Percentiles rank a stretch among this genome's conserved stretches.
These are phyloP conservation scores for Emydoidea blandingii DNA, from an alignment of 2,797 vertebrate genomes.

Conservation along the genomic window DNA sequence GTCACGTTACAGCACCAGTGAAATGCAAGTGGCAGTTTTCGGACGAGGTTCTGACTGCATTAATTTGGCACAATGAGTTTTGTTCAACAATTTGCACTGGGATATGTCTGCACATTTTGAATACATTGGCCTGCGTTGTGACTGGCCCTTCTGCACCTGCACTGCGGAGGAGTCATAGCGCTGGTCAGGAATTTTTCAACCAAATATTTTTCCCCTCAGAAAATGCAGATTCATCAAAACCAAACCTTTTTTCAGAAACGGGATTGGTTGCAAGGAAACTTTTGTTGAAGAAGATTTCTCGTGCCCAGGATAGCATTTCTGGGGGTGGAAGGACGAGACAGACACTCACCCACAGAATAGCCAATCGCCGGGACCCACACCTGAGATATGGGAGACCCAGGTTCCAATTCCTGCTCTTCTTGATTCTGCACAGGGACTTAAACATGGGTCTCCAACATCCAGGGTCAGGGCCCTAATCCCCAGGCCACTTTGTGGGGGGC, in stretches of 20 bases:
- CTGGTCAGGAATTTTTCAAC: too few relatives aligned
- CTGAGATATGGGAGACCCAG: too few relatives aligned
- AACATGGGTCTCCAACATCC: not conserved
- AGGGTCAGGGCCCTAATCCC: not conserved
- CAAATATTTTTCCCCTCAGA: too few relatives aligned
- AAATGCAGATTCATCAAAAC: not conserved
- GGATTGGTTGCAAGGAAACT: not conserved
- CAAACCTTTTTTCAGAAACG: not conserved
- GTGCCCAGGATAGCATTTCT: not conserved
- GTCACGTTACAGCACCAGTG: not conserved
- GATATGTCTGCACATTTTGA: not conserved
- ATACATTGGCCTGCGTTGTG: not conserved
- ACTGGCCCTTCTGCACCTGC: not conserved
- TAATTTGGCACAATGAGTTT: not conserved
- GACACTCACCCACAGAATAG: not conserved
- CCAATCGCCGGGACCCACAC: not conserved
- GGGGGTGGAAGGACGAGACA: not conserved
- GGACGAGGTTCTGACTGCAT: not conserved
- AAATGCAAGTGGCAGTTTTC: not conserved
- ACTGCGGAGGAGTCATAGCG: not conserved
- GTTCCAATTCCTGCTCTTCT: not conserved
- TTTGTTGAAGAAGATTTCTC: not conserved
- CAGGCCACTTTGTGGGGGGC: too few relatives aligned
- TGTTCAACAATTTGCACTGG: not conserved
- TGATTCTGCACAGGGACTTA: not conserved